phyloP scores from a whole-genome alignment of 2,113 vertebrate species.

The Chaetops frenatus region DNA sequence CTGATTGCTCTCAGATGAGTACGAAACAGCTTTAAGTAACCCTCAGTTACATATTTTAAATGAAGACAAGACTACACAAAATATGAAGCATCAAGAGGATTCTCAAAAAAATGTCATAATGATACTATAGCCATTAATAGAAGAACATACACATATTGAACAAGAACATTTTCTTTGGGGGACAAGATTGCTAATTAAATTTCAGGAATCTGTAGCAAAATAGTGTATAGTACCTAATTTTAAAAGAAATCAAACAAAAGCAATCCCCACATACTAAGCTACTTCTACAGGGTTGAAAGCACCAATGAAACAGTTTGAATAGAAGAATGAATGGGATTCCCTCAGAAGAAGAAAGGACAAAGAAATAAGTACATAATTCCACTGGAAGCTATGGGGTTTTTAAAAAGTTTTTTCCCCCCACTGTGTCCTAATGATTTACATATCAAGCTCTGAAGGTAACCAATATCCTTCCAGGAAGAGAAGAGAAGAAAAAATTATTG shows the following conservation, averaged over 20 bases:
- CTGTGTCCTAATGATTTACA: background rate
- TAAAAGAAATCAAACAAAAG: background rate
- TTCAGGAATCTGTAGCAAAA: background rate
- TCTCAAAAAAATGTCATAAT: background rate
- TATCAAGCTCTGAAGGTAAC: background rate
- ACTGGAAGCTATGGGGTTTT: background rate
- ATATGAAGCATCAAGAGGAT: background rate
- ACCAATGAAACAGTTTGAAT: background rate
- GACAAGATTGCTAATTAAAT: background rate
- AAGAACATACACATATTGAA: background rate
- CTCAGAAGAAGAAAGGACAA: background rate
- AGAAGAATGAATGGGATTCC: background rate
- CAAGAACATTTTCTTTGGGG: background rate
- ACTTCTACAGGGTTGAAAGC: background rate
- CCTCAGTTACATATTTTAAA: background rate
- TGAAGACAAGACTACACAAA: background rate
- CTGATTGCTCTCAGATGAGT: background rate
- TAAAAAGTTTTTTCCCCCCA: background rate
- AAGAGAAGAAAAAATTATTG: background rate
- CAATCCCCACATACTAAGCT: background rate
- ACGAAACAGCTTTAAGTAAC: background rate
- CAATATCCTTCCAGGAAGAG: background rate
- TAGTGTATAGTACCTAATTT: background rate
- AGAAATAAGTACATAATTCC: background rate
- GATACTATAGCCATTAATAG: background rate